Base-by-base conservation (phyloP, 2,888 invertebrate species). In the Galerucella pusilla region DNA sequence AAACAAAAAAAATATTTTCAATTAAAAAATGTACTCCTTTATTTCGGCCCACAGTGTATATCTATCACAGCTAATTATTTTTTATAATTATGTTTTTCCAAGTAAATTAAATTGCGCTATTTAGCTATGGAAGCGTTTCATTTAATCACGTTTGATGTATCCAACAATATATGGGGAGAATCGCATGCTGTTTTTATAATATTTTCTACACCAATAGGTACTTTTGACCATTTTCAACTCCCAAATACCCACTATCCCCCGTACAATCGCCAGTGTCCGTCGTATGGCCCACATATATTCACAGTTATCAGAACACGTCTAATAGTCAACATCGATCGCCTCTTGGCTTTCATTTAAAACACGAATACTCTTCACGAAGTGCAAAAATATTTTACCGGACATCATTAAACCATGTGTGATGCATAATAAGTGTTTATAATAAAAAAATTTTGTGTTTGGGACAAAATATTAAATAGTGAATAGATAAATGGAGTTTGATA, bases 221-320 rank as follows among this genome's bases (percentile, higher is more conserved):
- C 28, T 35, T 28, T 12, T 61, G 63, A 42, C 42, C 42, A 63
- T 42, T 11, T 35, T 63, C 63, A 42, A 63, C 11, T 49, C 49
- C 49, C 14, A 49, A 49, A 49, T 14, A 14, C 20, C 60, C 12
- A 52, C 69, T 16, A 70, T 61, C 70, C 60, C 35, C 63, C 45
- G 25, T 25, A 71, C 67, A 63, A 54, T 54, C 71, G 20, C 71
- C 78, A 80, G 79, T 76, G 77, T 74, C 66, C 70, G 68, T 76
- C 49, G 60, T 49, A 28, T 80, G 82, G 80, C 81, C 83, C 83
- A 83, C 81, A 82, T 83, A 68, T 77, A 73, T 20, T 69, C 68
- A 63, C 83, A 84, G 81, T 87, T 86, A 87, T 85, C 83, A 86
- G 86, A 87, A 86, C 86, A 85, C 85, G 84, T 85, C 85, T 83